These are phyloP conservation scores for Poeciliopsis prolifica DNA, from an alignment of 2,113 vertebrate genomes.

Conservation along the genomic window DNA sequence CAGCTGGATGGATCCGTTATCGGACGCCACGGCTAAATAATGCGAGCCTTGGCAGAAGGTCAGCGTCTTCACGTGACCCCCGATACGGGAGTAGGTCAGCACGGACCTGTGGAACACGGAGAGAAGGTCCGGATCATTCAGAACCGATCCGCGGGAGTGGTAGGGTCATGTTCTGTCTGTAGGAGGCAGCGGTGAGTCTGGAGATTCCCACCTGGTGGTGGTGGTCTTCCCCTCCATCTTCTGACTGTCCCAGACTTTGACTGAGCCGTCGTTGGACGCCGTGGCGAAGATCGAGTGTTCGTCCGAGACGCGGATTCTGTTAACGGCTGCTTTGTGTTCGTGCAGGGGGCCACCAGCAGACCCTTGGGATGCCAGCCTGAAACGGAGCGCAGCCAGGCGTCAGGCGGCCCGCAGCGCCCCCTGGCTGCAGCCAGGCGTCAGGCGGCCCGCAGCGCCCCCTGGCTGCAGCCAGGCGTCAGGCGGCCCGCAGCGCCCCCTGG, in stretches of 20 bases:
- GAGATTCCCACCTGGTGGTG: slow-evolving; percentile 86
- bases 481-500: not conserved
- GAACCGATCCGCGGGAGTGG: not conserved
- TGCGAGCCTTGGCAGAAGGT: slow-evolving; percentile 98
- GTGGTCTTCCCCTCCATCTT: slow-evolving; percentile 99
- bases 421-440: too few relatives aligned
- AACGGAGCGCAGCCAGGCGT: slow-evolving; percentile 1
- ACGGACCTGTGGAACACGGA: slow-evolving; percentile 83
- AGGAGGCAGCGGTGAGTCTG: accelerated
- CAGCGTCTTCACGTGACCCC: slow-evolving; percentile 91
- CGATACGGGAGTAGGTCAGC: slow-evolving; percentile 91
- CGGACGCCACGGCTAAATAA: slow-evolving; percentile 92
- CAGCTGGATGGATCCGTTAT: slow-evolving; percentile 94
- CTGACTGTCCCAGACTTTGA: slow-evolving; percentile 98
- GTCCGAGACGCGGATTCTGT: slow-evolving; percentile 93
- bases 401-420: too few relatives aligned
- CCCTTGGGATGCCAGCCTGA: slow-evolving; percentile 97
- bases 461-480: too few relatives aligned
- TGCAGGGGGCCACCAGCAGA: slow-evolving; percentile 93
- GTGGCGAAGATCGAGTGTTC: slow-evolving; percentile 97
- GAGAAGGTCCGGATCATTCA: not conserved
- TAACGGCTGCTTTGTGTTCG: slow-evolving; percentile 96
- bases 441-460: too few relatives aligned
- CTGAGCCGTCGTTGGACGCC: slow-evolving; percentile 95
- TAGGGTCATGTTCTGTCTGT: not conserved